These are phyloP conservation scores for Camelus dromedarius DNA, from an alignment of 2,113 vertebrate species.

Conservation along the genomic window DNA sequence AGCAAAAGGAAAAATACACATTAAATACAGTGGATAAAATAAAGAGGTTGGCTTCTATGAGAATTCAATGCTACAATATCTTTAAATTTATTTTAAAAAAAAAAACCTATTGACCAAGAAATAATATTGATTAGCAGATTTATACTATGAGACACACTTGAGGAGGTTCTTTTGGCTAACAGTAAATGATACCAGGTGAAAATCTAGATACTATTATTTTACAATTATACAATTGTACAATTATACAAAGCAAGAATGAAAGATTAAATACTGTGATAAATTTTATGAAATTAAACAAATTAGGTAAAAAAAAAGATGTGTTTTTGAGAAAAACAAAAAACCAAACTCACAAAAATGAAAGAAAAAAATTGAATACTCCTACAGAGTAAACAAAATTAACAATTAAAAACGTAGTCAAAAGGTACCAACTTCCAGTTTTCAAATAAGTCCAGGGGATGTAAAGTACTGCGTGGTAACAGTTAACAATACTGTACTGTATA, in stretches of 20 bases:
- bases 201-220: not conserved
- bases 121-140: not conserved
- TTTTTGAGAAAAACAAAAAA: not conserved
- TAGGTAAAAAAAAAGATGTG: not conserved
- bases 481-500: not conserved
- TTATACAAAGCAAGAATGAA: not conserved
- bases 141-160: not conserved
- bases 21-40: not conserved
- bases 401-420: not conserved
- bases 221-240: too few relatives aligned
- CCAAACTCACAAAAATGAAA: not conserved
- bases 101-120: not conserved
- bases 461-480: not conserved
- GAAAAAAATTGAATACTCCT: not conserved
- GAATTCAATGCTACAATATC: not conserved
- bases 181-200: not conserved
- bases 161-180: not conserved
- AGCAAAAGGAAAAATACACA: not conserved
- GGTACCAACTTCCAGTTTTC: not conserved
- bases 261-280: not conserved
- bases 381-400: not conserved
- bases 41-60: not conserved
- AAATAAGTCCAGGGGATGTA: not conserved
- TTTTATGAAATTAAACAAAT: constrained; percentile 24
- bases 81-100: not conserved